Evolutionary conservation across 2,797 vertebrate genomes (phyloP).

Genomic region (Galagoides demidoff): DNA sequence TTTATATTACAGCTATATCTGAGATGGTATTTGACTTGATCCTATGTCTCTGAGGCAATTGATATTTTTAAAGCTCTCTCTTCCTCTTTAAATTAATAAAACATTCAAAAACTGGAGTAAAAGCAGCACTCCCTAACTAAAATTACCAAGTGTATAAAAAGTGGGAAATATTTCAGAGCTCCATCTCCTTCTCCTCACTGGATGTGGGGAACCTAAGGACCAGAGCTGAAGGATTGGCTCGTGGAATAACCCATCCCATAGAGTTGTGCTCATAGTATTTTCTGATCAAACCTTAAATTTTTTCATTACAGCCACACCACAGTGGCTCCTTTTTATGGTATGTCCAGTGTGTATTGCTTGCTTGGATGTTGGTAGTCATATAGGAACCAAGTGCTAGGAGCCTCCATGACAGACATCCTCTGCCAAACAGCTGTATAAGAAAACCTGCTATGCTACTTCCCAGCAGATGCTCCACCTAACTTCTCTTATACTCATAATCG

Average conservation of each 20-base stretch:
- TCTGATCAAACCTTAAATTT: neutral
- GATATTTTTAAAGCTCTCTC: neutral
- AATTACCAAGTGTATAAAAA: neutral
- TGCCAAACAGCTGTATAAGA: constrained; percentile 1
- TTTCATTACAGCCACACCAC: neutral
- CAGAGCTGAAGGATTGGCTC: neutral
- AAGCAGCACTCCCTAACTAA: neutral
- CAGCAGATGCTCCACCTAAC: neutral
- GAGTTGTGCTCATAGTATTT: neutral
- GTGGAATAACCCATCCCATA: neutral
- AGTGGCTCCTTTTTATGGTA: neutral
- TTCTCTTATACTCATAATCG: neutral
- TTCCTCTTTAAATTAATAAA: neutral
- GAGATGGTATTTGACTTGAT: neutral
- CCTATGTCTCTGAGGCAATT: neutral
- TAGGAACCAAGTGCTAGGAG: neutral
- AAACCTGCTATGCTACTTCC: neutral
- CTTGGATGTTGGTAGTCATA: neutral
- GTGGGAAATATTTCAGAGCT: neutral
- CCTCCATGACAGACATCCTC: neutral
- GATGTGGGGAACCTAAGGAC: neutral
- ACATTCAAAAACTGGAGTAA: neutral
- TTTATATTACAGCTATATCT: neutral
- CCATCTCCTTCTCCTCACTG: neutral
- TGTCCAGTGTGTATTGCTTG: neutral